Conservation (phyloP, 2,113 vertebrate genomes). For the Chamaea fasciata region DNA sequence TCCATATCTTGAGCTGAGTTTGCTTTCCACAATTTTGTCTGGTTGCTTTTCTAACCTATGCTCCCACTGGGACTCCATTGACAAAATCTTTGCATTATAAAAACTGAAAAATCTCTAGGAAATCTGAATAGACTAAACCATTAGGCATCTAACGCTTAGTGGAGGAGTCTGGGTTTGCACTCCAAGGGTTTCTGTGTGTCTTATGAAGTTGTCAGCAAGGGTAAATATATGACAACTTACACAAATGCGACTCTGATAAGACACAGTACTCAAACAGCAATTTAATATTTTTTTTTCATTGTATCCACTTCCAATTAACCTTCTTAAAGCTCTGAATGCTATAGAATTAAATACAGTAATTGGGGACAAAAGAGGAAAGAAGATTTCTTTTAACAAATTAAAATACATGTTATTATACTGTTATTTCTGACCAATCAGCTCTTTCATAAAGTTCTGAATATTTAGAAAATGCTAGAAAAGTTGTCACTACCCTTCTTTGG, state of each 20-base stretch:
- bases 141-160: background rate
- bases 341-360: background rate
- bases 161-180: background rate
- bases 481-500: background rate
- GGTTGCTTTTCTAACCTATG: background rate
- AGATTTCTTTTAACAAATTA: background rate
- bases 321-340: background rate
- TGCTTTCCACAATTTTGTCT: background rate
- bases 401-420: background rate
- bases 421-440: background rate
- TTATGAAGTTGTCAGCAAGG: background rate
- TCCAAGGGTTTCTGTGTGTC: background rate
- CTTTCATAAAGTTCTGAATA: background rate
- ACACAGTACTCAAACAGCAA: background rate
- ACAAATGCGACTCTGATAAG: background rate
- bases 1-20: background rate
- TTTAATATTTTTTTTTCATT: background rate
- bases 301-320: background rate
- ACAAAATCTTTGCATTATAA: background rate
- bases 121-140: background rate
- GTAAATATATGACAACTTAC: background rate
- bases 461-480: background rate
- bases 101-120: background rate
- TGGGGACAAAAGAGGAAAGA: background rate
- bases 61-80: rapidly evolving